phyloP scores from a whole-genome alignment of 2,888 invertebrate species.

The Pomacea canaliculata region DNA sequence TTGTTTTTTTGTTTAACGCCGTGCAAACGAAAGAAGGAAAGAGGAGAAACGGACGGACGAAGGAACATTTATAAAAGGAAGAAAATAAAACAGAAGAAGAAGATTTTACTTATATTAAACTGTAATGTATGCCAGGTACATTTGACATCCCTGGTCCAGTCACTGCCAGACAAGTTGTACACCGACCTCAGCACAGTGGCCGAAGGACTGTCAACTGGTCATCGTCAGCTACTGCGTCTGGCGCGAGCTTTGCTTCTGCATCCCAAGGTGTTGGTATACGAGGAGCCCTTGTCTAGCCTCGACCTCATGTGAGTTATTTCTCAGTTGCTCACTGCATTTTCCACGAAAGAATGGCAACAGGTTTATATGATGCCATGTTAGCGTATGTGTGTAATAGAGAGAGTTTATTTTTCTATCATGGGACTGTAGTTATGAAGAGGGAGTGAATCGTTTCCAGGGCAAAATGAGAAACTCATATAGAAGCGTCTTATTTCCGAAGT shows the following conservation, averaged over 20 bases:
- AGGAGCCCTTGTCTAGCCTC: slow-evolving; percentile 46
- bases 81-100: no score
- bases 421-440: no score
- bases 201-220: slow-evolving; percentile 45
- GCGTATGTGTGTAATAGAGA: not conserved
- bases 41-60: no score
- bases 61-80: no score
- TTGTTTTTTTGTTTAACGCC: no score
- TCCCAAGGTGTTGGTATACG: slow-evolving; percentile 50
- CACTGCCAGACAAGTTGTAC: slow-evolving; percentile 47
- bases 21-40: not conserved
- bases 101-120: no score
- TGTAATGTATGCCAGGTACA: slow-evolving; percentile 35
- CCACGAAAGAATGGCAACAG: no score
- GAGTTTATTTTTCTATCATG: not conserved
- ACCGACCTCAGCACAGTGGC: slow-evolving; percentile 45
- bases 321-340: no score
- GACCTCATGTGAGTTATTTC: slow-evolving; percentile 40
- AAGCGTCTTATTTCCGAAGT: no score
- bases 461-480: not conserved
- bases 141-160: slow-evolving; percentile 44
- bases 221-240: slow-evolving; percentile 50
- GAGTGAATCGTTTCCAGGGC: no score
- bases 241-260: slow-evolving; percentile 50
- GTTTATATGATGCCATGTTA: not conserved